phyloP scores from a whole-genome alignment of 2,888 invertebrate species.

The Hemithea aestivaria region DNA sequence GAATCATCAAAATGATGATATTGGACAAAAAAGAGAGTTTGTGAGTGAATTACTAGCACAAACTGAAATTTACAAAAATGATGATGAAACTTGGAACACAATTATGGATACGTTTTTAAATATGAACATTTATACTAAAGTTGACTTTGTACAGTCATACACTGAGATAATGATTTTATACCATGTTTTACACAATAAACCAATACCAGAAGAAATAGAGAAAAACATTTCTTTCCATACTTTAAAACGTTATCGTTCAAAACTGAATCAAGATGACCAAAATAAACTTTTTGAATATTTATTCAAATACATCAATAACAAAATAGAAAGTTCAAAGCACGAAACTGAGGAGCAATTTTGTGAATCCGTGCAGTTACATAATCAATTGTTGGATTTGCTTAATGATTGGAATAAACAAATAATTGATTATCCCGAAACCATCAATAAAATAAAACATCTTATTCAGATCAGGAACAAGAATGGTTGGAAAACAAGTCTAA shows the following conservation, averaged over 20 bases:
- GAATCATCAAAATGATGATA: constrained; percentile 42
- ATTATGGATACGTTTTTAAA: constrained; percentile 46
- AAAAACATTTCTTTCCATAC: constrained; percentile 39
- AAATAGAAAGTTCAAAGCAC: constrained; percentile 30
- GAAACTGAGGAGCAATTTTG: constrained; percentile 31
- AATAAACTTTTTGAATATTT: constrained; percentile 49
- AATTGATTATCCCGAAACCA: constrained; percentile 38
- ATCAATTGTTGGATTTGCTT: constrained; percentile 36
- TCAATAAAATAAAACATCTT: constrained; percentile 43
- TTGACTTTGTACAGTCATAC: constrained; percentile 32
- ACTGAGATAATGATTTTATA: constrained; percentile 42
- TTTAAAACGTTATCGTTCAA: constrained; percentile 31
- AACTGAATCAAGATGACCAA: constrained; percentile 38
- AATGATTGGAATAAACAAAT: constrained; percentile 49
- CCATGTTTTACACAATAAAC: constrained; percentile 35
- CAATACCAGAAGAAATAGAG: constrained; percentile 39
- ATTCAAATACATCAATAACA: constrained; percentile 28
- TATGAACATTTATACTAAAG: constrained; percentile 44
- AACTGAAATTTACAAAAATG: constrained; percentile 36
- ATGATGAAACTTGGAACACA: constrained; percentile 46
- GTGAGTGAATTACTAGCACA: constrained; percentile 34
- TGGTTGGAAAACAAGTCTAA: constrained; percentile 37
- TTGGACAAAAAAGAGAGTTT: constrained; percentile 36
- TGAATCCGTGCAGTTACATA: constrained; percentile 23
- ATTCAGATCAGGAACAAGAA: constrained; percentile 40